These are phyloP conservation scores for Ceyx margarethae DNA, from an alignment of 2,113 vertebrate genomes.

Conservation along the genomic window DNA sequence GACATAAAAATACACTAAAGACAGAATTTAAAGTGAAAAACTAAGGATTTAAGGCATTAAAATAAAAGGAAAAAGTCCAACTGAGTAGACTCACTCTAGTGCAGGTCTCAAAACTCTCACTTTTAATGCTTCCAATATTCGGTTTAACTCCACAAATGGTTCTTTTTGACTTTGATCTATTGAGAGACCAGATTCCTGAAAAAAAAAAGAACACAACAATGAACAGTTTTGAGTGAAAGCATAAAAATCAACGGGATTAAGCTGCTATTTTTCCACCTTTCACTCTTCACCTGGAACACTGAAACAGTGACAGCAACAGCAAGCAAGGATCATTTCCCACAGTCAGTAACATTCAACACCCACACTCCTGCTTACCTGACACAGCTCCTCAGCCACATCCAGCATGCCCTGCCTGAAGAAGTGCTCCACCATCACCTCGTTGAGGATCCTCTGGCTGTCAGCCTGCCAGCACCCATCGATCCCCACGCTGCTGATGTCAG, in stretches of 20 bases:
- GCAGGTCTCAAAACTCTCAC: slow-evolving; percentile 85
- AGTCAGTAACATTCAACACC: neutral
- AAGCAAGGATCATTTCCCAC: neutral
- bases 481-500: slow-evolving; percentile 85
- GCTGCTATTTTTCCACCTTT: neutral
- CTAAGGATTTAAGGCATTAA: neutral
- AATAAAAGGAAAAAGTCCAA: neutral
- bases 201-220: neutral
- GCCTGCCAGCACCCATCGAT: slow-evolving; percentile 86
- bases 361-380: slow-evolving; percentile 73
- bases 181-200: slow-evolving; percentile 83
- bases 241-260: neutral
- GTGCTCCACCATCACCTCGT: slow-evolving; percentile 87
- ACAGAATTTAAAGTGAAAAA: neutral
- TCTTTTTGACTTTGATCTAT: slow-evolving; percentile 87
- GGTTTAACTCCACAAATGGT: slow-evolving; percentile 85
- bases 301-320: neutral
- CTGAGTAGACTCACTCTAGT: slow-evolving; percentile 77
- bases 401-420: slow-evolving; percentile 87
- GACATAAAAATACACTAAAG: neutral
- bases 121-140: slow-evolving; percentile 87
- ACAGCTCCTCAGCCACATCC: slow-evolving; percentile 85
- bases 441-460: slow-evolving; percentile 84
- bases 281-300: neutral
- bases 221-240: neutral